A percentile compares a stretch with the other conserved stretches of the same genome.
Conservation (phyloP, 1,140 invertebrate genomes). For the Drosophila fuyamai region DNA sequence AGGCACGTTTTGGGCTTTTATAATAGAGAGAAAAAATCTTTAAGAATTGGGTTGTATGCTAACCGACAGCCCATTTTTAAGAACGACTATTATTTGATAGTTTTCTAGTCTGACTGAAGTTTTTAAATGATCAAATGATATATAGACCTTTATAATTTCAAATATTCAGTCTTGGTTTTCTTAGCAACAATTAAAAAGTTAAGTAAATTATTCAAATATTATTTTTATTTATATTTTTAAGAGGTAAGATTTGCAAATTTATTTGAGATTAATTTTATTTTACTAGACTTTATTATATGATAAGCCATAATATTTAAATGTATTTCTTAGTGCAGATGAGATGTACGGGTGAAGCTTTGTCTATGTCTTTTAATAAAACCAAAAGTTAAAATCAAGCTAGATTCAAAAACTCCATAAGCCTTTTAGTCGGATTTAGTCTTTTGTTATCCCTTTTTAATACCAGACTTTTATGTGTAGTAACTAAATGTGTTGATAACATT, state of each 20-base stretch:
- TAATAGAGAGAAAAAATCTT: neutral
- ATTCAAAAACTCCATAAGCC: slow-evolving; percentile 11
- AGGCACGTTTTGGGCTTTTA: slow-evolving; percentile 21
- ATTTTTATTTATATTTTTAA: too few relatives aligned
- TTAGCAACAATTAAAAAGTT: too few relatives aligned
- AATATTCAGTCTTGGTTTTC: too few relatives aligned
- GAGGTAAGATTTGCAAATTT: too few relatives aligned
- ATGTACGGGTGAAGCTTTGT: neutral
- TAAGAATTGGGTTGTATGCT: neutral
- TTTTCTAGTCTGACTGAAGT: too few relatives aligned
- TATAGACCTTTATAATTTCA: too few relatives aligned
- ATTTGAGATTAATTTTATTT: too few relatives aligned
- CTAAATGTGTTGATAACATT: slow-evolving; percentile 23
- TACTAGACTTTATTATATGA: too few relatives aligned
- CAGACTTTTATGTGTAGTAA: slow-evolving; percentile 9
- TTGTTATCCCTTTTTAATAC: slow-evolving; percentile 22
- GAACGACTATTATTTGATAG: neutral
- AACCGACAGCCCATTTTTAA: too few relatives aligned
- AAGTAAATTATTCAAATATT: too few relatives aligned
- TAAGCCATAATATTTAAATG: neutral
- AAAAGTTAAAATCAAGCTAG: slow-evolving; percentile 16
- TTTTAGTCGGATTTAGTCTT: slow-evolving; percentile 26
- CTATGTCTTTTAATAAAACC: slow-evolving; percentile 5
- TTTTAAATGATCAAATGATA: too few relatives aligned
- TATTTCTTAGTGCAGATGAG: neutral